These are phyloP conservation scores for Alcedo atthis DNA, from an alignment of 2,797 vertebrate genomes.

Conservation along the genomic window DNA sequence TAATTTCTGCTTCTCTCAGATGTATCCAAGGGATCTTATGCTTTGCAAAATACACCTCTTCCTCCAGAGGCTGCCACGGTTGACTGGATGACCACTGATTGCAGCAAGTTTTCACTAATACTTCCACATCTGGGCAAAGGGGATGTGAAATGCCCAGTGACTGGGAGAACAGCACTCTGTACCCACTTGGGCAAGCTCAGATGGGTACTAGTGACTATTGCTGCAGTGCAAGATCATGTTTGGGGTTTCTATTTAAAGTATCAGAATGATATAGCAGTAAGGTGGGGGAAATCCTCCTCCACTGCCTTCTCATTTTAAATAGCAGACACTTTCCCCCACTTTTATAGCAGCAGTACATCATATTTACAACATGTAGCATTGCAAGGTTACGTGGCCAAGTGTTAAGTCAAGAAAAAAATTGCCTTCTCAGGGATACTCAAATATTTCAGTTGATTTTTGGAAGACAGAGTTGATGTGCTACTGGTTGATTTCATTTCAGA, in stretches of 20 bases:
- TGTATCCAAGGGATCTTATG: background rate
- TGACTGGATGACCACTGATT: fast-evolving
- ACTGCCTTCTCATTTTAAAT: background rate
- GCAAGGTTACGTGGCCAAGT: constrained; percentile 40
- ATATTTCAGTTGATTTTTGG: constrained; percentile 32
- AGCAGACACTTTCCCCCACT: background rate
- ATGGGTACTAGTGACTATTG: background rate
- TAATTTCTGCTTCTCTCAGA: background rate
- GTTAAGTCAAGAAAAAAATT: constrained; percentile 10
- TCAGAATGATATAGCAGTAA: background rate
- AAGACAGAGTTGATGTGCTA: background rate
- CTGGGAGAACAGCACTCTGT: background rate
- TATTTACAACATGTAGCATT: constrained; percentile 20
- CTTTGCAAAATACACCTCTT: background rate
- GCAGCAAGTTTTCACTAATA: background rate
- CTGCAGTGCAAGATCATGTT: background rate
- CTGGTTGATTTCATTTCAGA: constrained; percentile 30
- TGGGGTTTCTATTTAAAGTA: background rate
- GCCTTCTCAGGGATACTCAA: background rate
- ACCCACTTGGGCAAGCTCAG: background rate
- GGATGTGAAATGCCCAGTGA: background rate
- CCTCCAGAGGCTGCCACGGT: background rate
- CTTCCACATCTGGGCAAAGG: background rate
- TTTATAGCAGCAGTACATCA: background rate
- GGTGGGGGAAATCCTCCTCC: background rate